A percentile compares a stretch with the other conserved stretches of the same genome.
Conservation (phyloP, 2,888 invertebrate species). For the Laothoe populi region DNA sequence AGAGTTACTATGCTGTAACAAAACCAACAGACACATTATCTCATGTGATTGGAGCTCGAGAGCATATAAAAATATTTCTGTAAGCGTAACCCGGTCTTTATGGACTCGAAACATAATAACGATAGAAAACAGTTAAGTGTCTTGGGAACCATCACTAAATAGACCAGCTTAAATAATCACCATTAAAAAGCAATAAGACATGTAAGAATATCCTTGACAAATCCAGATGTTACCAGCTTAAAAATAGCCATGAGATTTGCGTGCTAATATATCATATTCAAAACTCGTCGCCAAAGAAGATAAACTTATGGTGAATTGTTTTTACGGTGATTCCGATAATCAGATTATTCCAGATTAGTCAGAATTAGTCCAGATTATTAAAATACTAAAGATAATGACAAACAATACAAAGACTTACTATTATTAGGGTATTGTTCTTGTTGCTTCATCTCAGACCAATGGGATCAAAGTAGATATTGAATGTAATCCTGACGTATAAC, state of each 20-base stretch:
- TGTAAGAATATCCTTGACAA: conserved; percentile 5
- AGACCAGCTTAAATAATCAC: conserved; percentile 13
- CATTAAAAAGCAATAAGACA: conserved; percentile 18
- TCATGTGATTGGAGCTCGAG: conserved; percentile 72
- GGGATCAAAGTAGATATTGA: no score
- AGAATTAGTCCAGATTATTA: no score
- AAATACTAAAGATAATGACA: no score
- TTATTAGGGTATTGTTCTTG: no score
- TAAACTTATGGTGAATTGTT: background rate
- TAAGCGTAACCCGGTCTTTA: conserved; percentile 7
- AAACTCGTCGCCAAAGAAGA: background rate
- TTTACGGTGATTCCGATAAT: background rate
- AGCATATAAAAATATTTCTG: conserved; percentile 35
- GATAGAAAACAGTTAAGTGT: conserved; percentile 38
- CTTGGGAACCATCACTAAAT: conserved; percentile 44
- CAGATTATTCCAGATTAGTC: no score
- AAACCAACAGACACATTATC: conserved; percentile 68
- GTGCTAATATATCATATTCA: background rate
- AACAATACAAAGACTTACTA: no score
- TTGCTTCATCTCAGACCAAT: no score
- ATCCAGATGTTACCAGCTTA: conserved; percentile 1
- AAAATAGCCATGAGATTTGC: conserved; percentile 6
- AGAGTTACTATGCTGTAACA: conserved; percentile 66
- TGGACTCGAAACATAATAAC: conserved; percentile 11
- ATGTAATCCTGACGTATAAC: no score